Evolutionary conservation across 1,140 invertebrate species (phyloP), one percentile per base, ranked within the genome.

Genomic region (Drosophila lini): DNA sequence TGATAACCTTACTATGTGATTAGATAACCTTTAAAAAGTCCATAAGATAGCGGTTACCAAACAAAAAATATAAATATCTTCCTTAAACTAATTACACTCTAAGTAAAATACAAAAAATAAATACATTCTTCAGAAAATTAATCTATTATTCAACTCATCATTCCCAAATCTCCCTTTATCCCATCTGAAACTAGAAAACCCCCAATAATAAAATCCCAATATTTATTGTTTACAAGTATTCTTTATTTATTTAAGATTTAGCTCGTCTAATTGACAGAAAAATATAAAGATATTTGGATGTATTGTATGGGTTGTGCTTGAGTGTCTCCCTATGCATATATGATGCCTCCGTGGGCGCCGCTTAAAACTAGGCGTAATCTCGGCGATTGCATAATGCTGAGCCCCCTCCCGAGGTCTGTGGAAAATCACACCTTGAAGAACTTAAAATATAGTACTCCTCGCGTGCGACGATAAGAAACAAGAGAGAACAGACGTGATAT

Each of bases 241-340:
- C 15, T 74, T 84, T 70, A 74, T 79, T 82, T 65, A 75, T 69
- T 83, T 62, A 77, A 45, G 55, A 77, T 60, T 36, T 78, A 61
- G 65, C 62, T 74, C 55, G 40, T 60, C 80, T 88, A 88, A 88
- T 88, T 88, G 83, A 88, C 83, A 83, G 77, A 69, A 88, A 89
- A 88, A 75, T 83, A 89, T 74, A 80, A 62, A 55, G 65, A 28
- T 65, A 70, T 74, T 55, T 70, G 77, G 53, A 75, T 81, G 58
- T 81, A 58, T 67, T 75, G 25, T 62, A 70, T 55, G 69, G 56
- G 50, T 78, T 86, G 56, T 69, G 42, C 74, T 55, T 71, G 58
- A 68, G 40, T 78, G 68, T 61, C 58, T 74, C n/a, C 60, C 47
- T 36, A 64, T 68, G 56, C 62, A 34, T 50, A 60, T 83, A 50